A percentile compares a stretch with the other conserved stretches of the same genome.
phyloP scores from a whole-genome alignment of 2,797 vertebrate species.

The Acridotheres tristis region DNA sequence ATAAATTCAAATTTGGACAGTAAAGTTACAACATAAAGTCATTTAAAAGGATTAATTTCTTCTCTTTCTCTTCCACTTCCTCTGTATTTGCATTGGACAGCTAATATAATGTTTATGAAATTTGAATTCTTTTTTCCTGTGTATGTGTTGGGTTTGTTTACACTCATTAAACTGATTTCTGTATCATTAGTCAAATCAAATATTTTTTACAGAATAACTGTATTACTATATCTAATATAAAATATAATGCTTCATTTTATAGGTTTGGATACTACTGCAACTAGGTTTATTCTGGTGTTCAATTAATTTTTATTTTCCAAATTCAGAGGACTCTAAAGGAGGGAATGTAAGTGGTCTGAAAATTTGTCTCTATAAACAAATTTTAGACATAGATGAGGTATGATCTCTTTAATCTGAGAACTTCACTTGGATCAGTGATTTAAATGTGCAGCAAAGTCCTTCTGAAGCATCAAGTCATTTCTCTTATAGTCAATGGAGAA shows the following conservation, averaged over 20 bases:
- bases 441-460: background rate
- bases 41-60: background rate
- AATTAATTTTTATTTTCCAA: background rate
- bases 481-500: background rate
- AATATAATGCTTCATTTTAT: background rate
- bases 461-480: background rate
- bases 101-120: background rate
- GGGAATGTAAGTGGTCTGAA: background rate
- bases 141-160: background rate
- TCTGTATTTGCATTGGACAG: background rate
- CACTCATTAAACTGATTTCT: background rate
- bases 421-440: background rate
- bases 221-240: background rate
- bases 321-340: background rate
- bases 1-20: background rate
- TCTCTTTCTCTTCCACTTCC: background rate
- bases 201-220: background rate
- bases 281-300: background rate
- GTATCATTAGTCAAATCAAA: background rate
- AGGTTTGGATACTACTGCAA: background rate
- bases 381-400: background rate
- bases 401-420: background rate
- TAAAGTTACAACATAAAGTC: background rate
- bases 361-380: background rate
- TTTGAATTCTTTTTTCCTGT: background rate